Evolutionary conservation across 2,888 invertebrate genomes (phyloP).

Genomic region (Caenorhabditis afra): DNA sequence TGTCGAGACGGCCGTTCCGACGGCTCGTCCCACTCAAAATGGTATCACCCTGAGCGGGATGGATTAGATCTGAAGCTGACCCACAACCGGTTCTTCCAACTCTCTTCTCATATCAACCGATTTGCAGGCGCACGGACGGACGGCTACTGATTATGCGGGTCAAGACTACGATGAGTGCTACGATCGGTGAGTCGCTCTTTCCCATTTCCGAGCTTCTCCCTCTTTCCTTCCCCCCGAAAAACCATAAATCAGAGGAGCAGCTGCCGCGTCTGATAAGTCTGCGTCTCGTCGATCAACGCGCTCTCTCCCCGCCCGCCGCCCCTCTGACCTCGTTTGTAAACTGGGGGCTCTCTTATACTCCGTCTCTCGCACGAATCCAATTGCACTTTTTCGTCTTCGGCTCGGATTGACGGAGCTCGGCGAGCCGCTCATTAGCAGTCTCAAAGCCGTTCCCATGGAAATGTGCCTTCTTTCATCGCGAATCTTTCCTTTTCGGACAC

Average conservation of each 20-base stretch:
- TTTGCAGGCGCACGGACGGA: constrained; percentile 57
- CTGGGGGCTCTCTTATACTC: neutral
- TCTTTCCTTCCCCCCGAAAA: neutral
- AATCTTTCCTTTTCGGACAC: neutral
- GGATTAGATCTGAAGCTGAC: no score
- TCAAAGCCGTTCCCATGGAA: constrained; percentile 35
- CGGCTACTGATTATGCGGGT: constrained; percentile 49
- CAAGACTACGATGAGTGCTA: constrained; percentile 56
- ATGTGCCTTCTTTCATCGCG: constrained; percentile 9
- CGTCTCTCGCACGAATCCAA: neutral
- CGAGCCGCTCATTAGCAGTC: neutral
- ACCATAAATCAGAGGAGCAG: constrained; percentile 38
- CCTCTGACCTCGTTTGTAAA: constrained; percentile 20
- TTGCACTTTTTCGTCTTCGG: constrained; percentile 7
- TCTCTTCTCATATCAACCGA: no score
- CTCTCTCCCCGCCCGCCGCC: neutral
- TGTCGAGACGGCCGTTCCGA: constrained; percentile 34
- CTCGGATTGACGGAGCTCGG: constrained; percentile 5
- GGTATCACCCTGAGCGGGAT: neutral
- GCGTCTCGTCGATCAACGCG: constrained; percentile 7
- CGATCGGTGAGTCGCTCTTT: constrained; percentile 40
- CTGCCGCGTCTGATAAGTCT: constrained; percentile 15
- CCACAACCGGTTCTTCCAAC: no score
- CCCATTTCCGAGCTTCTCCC: neutral
- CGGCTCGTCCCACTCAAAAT: constrained; percentile 56